Evolutionary conservation across 92 coral and sea anemone genomes (phyloP).

Genomic region (Bergia puertoricense): DNA sequence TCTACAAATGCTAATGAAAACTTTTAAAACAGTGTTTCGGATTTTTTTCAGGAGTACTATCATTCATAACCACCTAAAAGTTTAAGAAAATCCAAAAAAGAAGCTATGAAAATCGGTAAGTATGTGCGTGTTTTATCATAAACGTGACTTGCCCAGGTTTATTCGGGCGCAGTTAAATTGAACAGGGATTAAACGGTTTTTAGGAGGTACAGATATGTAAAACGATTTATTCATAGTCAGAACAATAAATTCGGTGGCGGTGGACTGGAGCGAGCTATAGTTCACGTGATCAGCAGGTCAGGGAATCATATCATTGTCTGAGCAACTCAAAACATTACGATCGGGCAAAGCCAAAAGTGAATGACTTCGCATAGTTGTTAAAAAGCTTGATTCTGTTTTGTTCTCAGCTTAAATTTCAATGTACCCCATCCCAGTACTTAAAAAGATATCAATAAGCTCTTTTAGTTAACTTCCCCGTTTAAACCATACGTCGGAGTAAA

Average conservation of each 20-base stretch:
- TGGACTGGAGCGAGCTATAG: conserved; percentile 24
- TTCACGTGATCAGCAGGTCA: conserved; percentile 36
- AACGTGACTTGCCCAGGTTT: conserved; percentile 15
- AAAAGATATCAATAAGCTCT: not conserved
- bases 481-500: not conserved
- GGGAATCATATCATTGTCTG: conserved; percentile 27
- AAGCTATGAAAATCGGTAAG: not conserved
- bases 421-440: not conserved
- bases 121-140: conserved; percentile 6
- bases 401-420: not conserved
- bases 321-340: conserved; percentile 43
- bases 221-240: not conserved
- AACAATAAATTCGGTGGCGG: not conserved
- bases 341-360: conserved; percentile 7
- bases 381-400: not conserved
- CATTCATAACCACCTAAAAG: not conserved
- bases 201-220: too few relatives aligned
- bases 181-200: conserved; percentile 19
- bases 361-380: not conserved
- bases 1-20: too few relatives aligned
- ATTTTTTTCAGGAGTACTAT: not conserved
- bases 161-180: not conserved
- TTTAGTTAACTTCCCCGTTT: not conserved
- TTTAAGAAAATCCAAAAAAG: not conserved
- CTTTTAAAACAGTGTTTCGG: not conserved